Evolutionary conservation across 1,140 invertebrate species (phyloP), one percentile per base, ranked within the genome.

Genomic region (Listronotus oregonensis): DNA sequence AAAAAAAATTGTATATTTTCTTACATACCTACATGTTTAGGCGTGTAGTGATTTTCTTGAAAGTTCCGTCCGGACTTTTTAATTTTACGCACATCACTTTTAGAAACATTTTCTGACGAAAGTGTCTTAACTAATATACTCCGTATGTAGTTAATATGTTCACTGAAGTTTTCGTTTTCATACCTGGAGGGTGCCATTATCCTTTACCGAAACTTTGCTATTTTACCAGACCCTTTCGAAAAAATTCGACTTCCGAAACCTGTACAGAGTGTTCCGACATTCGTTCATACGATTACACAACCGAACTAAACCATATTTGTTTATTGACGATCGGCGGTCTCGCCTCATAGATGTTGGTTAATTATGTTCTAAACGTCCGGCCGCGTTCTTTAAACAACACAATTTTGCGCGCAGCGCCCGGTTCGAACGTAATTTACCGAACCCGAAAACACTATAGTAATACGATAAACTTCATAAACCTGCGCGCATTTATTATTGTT

Each of bases 71-170:
- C 58, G 39, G 49, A 70, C 34, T 61, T 60, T 63, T 62, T 69
- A 47, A 69, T 65, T 69, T 71, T 70, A 47, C 67, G 42, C 47
- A 71, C 59, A 49, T 71, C 70, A 66, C 67, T 69, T 46, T 69
- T 80, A 6, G 82, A 81, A 37, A 86, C 78, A 73, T 86, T 86
- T 75, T 86, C 85, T 46, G 80, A 79, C 17, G 84, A 83, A 69
- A 87, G 73, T 9, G 85, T 85, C 49, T 81, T 82, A 67, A 86
- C 81, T n/a, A 87, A 79, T 65, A 86, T 85, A 14, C 84, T 85
- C 40, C 85, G 75, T 55, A 87, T 79, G 60, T 83, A 81, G 61
- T 82, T 82, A 34, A 87, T 79, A 55, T 66, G 64, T 51, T 66
- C 64, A 66, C 64, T 66, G 42, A 66, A 65, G 50, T 21, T 60